These are phyloP conservation scores for Chlorodrepanis virens DNA, from an alignment of 2,113 vertebrate species.

Conservation along the genomic window DNA sequence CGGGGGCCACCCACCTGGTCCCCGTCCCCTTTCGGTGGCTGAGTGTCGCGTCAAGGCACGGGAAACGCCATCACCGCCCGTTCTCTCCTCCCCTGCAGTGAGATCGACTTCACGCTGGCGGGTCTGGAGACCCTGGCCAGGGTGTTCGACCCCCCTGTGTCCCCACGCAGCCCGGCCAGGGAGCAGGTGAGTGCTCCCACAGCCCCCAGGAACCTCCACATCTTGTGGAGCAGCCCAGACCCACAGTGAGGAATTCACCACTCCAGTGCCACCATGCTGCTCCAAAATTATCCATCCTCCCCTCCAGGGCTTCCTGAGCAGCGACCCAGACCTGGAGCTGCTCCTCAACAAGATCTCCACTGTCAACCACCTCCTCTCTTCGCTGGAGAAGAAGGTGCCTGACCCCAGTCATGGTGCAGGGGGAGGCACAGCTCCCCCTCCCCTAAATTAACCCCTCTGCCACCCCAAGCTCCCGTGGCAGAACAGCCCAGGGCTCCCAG, in stretches of 20 bases:
- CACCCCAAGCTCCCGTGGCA: rapidly evolving
- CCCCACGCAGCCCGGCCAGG: conserved; percentile 55
- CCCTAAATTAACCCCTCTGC: not conserved
- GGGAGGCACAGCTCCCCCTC: not conserved
- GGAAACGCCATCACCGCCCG: rapidly evolving
- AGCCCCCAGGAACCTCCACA: not conserved
- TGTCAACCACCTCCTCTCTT: conserved; percentile 81
- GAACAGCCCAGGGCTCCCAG: not conserved
- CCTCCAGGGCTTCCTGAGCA: not conserved
- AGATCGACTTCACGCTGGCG: conserved; percentile 81
- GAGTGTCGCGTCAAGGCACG: rapidly evolving
- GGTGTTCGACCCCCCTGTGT: conserved; percentile 78
- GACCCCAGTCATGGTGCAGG: rapidly evolving
- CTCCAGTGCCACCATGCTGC: rapidly evolving
- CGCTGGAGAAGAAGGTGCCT: conserved; percentile 82
- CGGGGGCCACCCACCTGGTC: rapidly evolving
- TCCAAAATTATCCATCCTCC: not conserved
- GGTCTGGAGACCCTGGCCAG: conserved; percentile 83
- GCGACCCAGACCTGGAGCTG: conserved; percentile 78
- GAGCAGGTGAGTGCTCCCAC: conserved; percentile 68
- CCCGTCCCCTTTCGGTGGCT: rapidly evolving
- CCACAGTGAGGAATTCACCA: rapidly evolving
- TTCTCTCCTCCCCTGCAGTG: conserved; percentile 65
- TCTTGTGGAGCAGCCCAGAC: not conserved
- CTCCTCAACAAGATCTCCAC: conserved; percentile 80